These are phyloP conservation scores for Dinoponera quadriceps DNA, from an alignment of 1,140 invertebrate genomes.

Conservation along the genomic window DNA sequence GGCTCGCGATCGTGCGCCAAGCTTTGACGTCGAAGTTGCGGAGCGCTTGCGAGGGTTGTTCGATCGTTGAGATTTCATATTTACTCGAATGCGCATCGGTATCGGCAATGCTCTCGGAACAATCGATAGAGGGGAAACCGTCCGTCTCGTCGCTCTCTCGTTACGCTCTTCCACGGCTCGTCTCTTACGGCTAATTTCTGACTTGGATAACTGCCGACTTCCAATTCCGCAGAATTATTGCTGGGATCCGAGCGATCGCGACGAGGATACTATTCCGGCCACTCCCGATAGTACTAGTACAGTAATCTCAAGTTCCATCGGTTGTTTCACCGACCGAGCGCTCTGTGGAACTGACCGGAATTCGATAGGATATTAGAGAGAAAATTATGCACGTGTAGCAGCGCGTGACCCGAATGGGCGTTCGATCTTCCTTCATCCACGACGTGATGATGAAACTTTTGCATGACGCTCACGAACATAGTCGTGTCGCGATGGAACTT, in stretches of 20 bases:
- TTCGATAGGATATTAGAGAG: constrained; percentile 40
- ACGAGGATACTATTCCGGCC: background rate
- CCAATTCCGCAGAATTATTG: constrained; percentile 31
- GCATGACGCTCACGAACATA: background rate
- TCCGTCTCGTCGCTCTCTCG: background rate
- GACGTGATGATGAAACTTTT: constrained; percentile 42
- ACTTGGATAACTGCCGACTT: background rate
- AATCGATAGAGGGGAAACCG: background rate
- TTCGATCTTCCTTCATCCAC: constrained; percentile 7
- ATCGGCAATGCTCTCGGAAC: background rate
- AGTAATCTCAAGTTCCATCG: constrained; percentile 43
- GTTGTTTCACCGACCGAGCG: constrained; percentile 8
- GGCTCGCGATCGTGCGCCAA: background rate
- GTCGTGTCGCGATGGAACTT: background rate
- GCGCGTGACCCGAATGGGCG: constrained; percentile 35
- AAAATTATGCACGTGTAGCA: constrained; percentile 46
- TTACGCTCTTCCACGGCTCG: background rate
- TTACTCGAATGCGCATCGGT: no score
- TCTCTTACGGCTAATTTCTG: constrained; percentile 20
- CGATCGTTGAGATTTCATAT: no score
- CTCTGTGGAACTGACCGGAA: constrained; percentile 41
- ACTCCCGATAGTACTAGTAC: background rate
- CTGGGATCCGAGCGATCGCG: background rate
- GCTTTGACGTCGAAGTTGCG: background rate
- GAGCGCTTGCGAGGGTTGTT: background rate